A percentile compares a stretch with the other conserved stretches of the same genome.
Evolutionary conservation across 2,797 vertebrate species (phyloP).

Genomic region (Sebastes matsubarae): DNA sequence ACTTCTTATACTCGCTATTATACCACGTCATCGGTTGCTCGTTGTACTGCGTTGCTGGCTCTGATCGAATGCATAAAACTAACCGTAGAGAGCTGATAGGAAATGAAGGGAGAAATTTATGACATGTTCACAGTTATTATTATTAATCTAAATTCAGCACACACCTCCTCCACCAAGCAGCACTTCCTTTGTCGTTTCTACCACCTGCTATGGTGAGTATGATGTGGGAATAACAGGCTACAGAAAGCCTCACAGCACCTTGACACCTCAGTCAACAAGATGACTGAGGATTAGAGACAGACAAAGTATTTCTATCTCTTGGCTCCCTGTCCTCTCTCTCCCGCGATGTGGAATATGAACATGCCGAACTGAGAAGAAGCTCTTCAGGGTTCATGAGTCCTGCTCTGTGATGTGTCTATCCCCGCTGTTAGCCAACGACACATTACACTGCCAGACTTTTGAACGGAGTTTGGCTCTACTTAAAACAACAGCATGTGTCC

Average conservation of each 20-base stretch:
- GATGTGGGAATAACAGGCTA: not conserved
- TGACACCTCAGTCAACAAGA: not conserved
- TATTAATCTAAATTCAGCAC: not conserved
- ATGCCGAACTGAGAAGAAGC: not conserved
- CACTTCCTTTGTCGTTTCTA: not conserved
- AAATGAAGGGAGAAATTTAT: not conserved
- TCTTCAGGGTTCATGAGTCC: not conserved
- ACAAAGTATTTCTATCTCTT: not conserved
- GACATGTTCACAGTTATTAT: not conserved
- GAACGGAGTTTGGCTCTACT: not conserved
- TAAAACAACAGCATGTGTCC: slow-evolving; percentile 1
- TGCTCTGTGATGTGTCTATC: not conserved
- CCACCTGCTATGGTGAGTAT: not conserved
- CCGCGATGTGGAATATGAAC: not conserved
- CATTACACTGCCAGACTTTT: not conserved
- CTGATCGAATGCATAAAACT: not conserved
- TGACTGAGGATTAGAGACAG: not conserved
- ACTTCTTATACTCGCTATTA: no score
- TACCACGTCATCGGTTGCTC: no score
- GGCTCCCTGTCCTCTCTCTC: not conserved
- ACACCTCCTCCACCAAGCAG: not conserved
- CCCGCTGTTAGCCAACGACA: not conserved
- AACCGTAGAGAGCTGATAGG: not conserved
- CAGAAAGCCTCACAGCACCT: not conserved
- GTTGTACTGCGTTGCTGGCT: no score